Evolutionary conservation across 2,113 vertebrate genomes (phyloP), one percentile per base, ranked within the genome.

Genomic region (Rhea pennata): DNA sequence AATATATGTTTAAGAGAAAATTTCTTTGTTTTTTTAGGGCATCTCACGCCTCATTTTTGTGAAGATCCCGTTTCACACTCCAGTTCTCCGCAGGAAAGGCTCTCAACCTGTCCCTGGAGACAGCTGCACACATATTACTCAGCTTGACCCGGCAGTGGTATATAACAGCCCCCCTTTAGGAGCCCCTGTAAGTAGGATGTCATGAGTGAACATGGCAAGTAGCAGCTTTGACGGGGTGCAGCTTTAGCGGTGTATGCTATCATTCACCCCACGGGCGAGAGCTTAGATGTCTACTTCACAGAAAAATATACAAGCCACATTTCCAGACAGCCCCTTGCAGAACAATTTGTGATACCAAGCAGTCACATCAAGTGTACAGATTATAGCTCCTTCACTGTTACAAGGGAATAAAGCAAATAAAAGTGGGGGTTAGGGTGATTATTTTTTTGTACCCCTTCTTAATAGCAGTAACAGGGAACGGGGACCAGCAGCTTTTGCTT

Each of bases 101-200:
- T 15, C 67, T 78, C 48, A 29, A 3, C 36, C 11, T 54, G 8
- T 11, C 15, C 46, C 9, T 4, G 33, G 36, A 40, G 10, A 81
- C 54, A 33, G 78, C 61, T 95, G 70, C 59, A 31, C 54, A 39
- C n/a, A 8, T 51, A 7, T 56, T 20, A 36, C 26, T 40, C 70
- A 44, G 26, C 2, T 2, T 9, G 26, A 7, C 42, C 53, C 0
- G 1, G 66, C 56, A 9, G 2, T 2, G 3, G 46, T 50, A 24
- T 12, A 2, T 2, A 1, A 4, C 74, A 54, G 12, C 71, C 8
- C 40, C 61, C 16, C 44, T 12, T 7, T 23, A 26, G 36, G 42
- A 75, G 9, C 40, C 61, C 16, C 44, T 12, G 8, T 20, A 26
- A 40, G 42, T 72, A 84, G 19, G 12, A 15, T 5, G 8, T 21